Evolutionary conservation across 2,113 vertebrate genomes (phyloP).

Genomic region (Pollachius pollachius): DNA sequence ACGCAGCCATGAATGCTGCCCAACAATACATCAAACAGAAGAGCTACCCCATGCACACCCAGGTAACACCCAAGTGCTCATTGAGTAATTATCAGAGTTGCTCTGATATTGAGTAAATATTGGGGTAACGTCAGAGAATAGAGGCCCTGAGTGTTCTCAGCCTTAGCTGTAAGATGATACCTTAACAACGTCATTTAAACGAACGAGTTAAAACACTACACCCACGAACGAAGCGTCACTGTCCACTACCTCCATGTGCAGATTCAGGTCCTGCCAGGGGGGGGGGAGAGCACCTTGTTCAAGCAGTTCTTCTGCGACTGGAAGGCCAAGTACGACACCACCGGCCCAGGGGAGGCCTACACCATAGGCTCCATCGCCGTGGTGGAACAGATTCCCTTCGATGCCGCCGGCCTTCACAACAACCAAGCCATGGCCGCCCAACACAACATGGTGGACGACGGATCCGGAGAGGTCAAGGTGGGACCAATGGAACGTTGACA

Average conservation of each 20-base stretch:
- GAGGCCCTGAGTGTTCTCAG: no score
- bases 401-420: slow-evolving; percentile 63
- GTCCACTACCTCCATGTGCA: slow-evolving; percentile 27
- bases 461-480: slow-evolving; percentile 72
- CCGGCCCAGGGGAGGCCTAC: slow-evolving; percentile 52
- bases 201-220: no score
- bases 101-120: not conserved
- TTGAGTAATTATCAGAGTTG: not conserved
- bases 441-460: slow-evolving; percentile 74
- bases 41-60: slow-evolving; percentile 59
- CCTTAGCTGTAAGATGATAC: no score
- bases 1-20: slow-evolving; percentile 51
- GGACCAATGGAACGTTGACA: not conserved
- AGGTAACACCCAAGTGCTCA: slow-evolving; percentile 47
- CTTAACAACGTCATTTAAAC: no score
- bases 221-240: no score
- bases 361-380: slow-evolving; percentile 57
- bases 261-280: slow-evolving; percentile 66
- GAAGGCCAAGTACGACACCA: slow-evolving; percentile 67
- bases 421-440: slow-evolving; percentile 72
- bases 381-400: slow-evolving; percentile 69
- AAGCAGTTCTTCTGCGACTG: slow-evolving; percentile 77
- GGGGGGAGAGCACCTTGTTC: slow-evolving; percentile 68
- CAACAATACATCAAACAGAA: slow-evolving; percentile 63
- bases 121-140: not conserved